Conservation (phyloP, 2,888 invertebrate species). For the Parelbella ahira region DNA sequence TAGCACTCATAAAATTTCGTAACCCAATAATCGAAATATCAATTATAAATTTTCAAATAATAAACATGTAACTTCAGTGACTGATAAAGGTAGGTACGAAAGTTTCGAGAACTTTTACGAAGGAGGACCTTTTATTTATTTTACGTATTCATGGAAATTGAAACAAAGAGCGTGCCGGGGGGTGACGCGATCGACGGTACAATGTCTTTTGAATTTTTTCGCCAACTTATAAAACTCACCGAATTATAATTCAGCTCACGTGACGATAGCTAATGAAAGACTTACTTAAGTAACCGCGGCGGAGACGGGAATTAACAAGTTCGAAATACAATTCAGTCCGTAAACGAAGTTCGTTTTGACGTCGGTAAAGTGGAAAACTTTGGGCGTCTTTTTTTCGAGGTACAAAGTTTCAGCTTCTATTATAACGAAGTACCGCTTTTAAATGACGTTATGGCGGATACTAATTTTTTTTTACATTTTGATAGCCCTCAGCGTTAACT, state of each 20-base stretch:
- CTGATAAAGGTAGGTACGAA: slow-evolving; percentile 4
- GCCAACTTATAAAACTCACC: slow-evolving; percentile 47
- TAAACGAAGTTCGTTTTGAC: slow-evolving; percentile 71
- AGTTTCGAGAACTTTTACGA: slow-evolving; percentile 15
- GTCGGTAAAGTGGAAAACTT: slow-evolving; percentile 73
- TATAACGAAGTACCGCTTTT: slow-evolving; percentile 51
- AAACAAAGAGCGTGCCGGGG: slow-evolving; percentile 19
- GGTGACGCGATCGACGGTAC: slow-evolving; percentile 24
- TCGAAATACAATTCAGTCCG: slow-evolving; percentile 73
- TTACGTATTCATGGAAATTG: slow-evolving; percentile 23
- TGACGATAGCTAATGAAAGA: slow-evolving; percentile 75
- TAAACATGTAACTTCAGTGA: too few species aligned
- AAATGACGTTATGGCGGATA: slow-evolving; percentile 27
- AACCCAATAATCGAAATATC: too few species aligned
- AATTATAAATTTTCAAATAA: too few species aligned
- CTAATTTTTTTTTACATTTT: slow-evolving; percentile 17
- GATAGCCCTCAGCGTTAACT: slow-evolving; percentile 2
- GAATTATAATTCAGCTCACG: slow-evolving; percentile 68
- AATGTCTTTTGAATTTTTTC: slow-evolving; percentile 61
- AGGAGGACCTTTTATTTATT: slow-evolving; percentile 22
- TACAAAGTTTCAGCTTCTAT: slow-evolving; percentile 61
- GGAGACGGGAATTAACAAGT: slow-evolving; percentile 74
- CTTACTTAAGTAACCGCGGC: slow-evolving; percentile 70
- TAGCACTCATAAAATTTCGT: too few species aligned
- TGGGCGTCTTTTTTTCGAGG: slow-evolving; percentile 50